phyloP scores from a whole-genome alignment of 2,888 invertebrate species.

The Folsomia manolachei region DNA sequence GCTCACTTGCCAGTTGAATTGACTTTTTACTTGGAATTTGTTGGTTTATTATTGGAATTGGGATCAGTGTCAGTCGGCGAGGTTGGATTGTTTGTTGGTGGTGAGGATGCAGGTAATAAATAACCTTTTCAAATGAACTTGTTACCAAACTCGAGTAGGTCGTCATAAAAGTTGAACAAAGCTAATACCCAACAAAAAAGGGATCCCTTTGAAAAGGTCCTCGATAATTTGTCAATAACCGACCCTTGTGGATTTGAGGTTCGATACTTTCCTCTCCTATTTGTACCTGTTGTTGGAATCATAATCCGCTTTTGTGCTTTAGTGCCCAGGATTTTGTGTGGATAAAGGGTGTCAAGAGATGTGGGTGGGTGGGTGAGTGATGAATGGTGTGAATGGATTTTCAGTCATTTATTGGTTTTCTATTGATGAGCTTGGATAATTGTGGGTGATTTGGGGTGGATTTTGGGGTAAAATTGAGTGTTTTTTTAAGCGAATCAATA shows the following conservation, averaged over 20 bases:
- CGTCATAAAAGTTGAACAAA: conserved; percentile 3
- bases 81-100: too few relatives aligned
- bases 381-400: too few relatives aligned
- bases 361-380: neutral
- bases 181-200: conserved; percentile 6
- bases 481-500: too few relatives aligned
- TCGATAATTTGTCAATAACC: conserved; percentile 17
- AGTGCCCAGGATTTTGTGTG: neutral
- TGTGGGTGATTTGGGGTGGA: neutral
- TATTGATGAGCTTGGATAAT: too few relatives aligned
- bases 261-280: neutral
- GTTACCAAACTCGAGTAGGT: conserved; percentile 10
- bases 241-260: conserved; percentile 2
- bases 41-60: too few relatives aligned
- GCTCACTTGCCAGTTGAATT: conserved; percentile 9
- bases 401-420: too few relatives aligned
- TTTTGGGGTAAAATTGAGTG: neutral
- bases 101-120: conserved; percentile 9
- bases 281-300: neutral
- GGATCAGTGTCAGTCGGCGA: conserved; percentile 1
- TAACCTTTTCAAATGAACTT: conserved; percentile 16
- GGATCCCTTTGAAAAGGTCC: conserved; percentile 12
- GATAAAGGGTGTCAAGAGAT: neutral
- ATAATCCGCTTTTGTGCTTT: neutral
- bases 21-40: neutral